Base-by-base conservation (phyloP, 1,140 invertebrate species). In the Manduca sexta region DNA sequence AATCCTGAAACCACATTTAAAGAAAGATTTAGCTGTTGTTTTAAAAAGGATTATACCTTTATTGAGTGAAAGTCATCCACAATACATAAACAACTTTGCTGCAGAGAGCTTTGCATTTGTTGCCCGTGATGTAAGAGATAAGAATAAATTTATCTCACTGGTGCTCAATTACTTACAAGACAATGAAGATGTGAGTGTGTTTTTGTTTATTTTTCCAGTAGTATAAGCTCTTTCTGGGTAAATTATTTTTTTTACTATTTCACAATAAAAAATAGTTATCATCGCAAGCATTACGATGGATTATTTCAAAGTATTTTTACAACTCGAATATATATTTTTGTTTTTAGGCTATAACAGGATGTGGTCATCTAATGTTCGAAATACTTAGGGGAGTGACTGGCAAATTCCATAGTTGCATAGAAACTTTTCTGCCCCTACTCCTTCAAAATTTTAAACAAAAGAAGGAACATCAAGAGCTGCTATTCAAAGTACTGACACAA, bases 71-170 rank as follows among this genome's bases (percentile, higher is more conserved):
- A 83, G 86, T 3, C 88, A 90, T 56, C 93, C 93, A 45, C 88
- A 90, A 43, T 95, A 97, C 69, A 91, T 98, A n/a, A 92, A 92
- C 56, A 92, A 92, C 74, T 98, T 98, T 90, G 95, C 95, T n/a
- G 94, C 95, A 1, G 95, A 98, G 84, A 95, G 94, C 86, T 97
- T 98, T 88, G 92, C 95, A 10, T 97, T 96, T 87, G 91, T 98
- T 1, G 93, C 95, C 5, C 86, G 96, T 53, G 97, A 97, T 89
- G 91, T 96, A 30, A 91, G 89, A 60, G 93, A 97, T 59, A 93
- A 93, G 60, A 87, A 91, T 6, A 89, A 89, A 13, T 93, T 97
- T 74, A 85, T 97, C 16, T 81, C 89, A 39, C 86, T 93, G 15
- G 77, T 97, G 5, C 83, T 97, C 3, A 85, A 88, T 63, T 88